Evolutionary conservation across 2,797 vertebrate genomes (phyloP).

Genomic region (Rousettus madagascariensis): DNA sequence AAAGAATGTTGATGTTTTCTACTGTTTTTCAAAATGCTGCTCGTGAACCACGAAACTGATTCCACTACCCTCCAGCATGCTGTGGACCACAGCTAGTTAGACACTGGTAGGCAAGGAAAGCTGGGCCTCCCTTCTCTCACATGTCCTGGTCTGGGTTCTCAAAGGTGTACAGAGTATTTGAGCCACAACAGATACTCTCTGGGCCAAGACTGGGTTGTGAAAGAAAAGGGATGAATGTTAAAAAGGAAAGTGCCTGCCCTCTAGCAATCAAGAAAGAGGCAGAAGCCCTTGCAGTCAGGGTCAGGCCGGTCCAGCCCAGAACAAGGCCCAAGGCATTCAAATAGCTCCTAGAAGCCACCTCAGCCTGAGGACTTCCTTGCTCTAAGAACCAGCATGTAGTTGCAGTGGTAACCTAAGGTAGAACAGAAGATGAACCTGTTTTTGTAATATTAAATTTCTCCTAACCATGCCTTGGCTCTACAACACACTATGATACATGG

Average conservation of each 20-base stretch:
- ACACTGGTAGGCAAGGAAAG: neutral
- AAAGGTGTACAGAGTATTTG: neutral
- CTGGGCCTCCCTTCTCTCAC: neutral
- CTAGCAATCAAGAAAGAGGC: neutral
- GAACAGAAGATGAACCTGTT: neutral
- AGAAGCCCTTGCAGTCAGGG: neutral
- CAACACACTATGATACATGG: neutral
- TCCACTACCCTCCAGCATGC: neutral
- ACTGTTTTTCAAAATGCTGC: neutral
- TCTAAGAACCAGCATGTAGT: neutral
- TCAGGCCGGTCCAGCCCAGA: neutral
- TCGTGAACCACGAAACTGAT: neutral
- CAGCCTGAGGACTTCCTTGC: neutral
- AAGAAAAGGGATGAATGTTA: neutral
- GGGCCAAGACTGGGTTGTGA: neutral
- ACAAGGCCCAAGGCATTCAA: neutral
- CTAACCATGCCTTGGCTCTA: neutral
- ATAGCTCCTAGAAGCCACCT: neutral
- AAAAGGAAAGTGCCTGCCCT: neutral
- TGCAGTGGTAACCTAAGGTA: neutral
- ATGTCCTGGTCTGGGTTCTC: neutral
- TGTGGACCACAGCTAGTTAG: neutral
- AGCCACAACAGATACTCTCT: neutral
- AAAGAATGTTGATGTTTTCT: neutral
- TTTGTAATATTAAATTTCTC: neutral